Conservation (phyloP, 2,888 invertebrate species). For the Drosophila colorata region DNA sequence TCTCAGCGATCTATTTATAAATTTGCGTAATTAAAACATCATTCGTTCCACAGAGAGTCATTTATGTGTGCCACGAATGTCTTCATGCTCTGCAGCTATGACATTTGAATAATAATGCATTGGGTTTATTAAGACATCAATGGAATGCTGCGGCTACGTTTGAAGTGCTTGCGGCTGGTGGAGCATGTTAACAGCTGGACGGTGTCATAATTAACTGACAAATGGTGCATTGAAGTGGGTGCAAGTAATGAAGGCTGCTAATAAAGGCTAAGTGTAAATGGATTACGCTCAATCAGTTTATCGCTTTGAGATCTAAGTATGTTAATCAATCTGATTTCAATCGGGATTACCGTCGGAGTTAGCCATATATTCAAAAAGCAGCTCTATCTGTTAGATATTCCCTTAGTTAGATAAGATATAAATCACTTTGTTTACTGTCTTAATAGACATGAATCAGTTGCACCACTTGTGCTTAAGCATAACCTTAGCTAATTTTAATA, state of each 20-base stretch:
- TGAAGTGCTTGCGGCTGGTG: constrained; percentile 43
- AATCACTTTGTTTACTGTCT: not conserved
- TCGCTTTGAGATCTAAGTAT: constrained; percentile 10
- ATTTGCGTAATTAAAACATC: constrained; percentile 78
- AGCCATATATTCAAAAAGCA: no score
- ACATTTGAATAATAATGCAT: constrained; percentile 72
- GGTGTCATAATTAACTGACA: constrained; percentile 72
- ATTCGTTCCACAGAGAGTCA: constrained; percentile 37
- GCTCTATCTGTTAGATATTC: not conserved
- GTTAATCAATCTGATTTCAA: constrained; percentile 2
- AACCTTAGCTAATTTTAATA: not conserved
- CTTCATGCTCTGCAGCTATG: constrained; percentile 48
- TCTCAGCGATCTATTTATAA: constrained; percentile 72
- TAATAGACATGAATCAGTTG: no score
- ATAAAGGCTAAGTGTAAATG: constrained; percentile 39
- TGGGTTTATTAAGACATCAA: constrained; percentile 72
- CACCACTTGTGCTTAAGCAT: no score
- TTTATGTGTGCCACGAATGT: constrained; percentile 43
- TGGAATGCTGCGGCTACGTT: constrained; percentile 67
- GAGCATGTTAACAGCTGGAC: constrained; percentile 54
- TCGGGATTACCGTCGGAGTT: not conserved
- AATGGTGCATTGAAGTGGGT: constrained; percentile 35
- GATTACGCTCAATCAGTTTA: constrained; percentile 16
- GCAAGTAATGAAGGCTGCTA: constrained; percentile 37
- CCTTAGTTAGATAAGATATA: not conserved